Evolutionary conservation across 1,140 invertebrate genomes (phyloP).

Genomic region (Cepaea nemoralis): DNA sequence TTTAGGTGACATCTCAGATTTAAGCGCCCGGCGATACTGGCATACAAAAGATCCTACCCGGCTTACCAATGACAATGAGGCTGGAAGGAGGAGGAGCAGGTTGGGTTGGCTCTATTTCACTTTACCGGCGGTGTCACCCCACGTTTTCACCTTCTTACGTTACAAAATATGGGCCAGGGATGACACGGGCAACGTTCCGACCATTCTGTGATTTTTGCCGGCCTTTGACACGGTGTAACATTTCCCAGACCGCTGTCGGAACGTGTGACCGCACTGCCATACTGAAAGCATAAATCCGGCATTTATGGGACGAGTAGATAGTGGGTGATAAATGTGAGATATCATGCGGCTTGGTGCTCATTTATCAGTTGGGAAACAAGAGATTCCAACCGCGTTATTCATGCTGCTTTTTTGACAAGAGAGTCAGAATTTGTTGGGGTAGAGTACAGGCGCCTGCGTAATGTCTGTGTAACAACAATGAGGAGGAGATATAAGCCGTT

Average conservation of each 20-base stretch:
- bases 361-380: neutral
- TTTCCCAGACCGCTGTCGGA: neutral
- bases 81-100: conserved; percentile 1
- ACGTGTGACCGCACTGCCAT: neutral
- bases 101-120: neutral
- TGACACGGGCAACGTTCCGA: neutral
- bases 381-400: too few relatives aligned
- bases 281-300: neutral
- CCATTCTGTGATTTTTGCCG: neutral
- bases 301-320: neutral
- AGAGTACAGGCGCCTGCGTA: too few relatives aligned
- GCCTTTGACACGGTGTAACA: neutral
- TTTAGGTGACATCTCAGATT: neutral
- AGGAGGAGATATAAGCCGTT: too few relatives aligned
- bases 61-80: neutral
- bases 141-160: neutral
- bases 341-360: neutral
- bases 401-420: too few relatives aligned
- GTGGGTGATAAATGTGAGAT: neutral
- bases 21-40: neutral
- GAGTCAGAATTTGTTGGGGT: too few relatives aligned
- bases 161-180: conserved; percentile 6
- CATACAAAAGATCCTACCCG: neutral
- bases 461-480: too few relatives aligned
- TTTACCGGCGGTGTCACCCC: neutral